These are phyloP conservation scores for Diorhabda elongata DNA, from an alignment of 1,140 invertebrate genomes.

Conservation along the genomic window DNA sequence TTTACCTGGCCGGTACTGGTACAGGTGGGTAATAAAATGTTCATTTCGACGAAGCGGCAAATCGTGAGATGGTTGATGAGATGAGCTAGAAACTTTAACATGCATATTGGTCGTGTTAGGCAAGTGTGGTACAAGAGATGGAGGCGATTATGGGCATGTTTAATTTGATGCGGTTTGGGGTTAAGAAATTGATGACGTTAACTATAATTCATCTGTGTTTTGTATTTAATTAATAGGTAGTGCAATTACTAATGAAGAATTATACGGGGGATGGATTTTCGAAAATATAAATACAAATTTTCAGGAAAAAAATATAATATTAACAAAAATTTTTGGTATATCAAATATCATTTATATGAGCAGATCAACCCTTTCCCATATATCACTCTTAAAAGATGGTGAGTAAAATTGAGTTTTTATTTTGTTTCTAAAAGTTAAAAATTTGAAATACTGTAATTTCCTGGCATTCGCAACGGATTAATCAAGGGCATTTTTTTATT, in stretches of 20 bases:
- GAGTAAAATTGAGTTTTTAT: too few species aligned
- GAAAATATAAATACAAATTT: background rate
- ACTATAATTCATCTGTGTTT: background rate
- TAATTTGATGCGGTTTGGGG: constrained; percentile 1
- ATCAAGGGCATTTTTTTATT: too few species aligned
- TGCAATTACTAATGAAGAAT: background rate
- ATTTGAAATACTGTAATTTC: too few species aligned
- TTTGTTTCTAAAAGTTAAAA: too few species aligned
- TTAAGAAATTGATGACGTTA: constrained; percentile 6
- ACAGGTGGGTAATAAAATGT: constrained; percentile 28
- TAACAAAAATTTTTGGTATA: too few species aligned
- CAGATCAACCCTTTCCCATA: too few species aligned
- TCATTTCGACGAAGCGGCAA: constrained; percentile 24
- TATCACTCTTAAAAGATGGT: too few species aligned
- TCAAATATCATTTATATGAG: too few species aligned
- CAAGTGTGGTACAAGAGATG: constrained; percentile 1
- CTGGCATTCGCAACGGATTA: too few species aligned
- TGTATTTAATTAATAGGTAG: background rate
- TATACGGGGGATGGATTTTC: background rate
- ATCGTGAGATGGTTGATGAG: background rate
- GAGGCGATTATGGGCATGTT: background rate
- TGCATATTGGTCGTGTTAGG: background rate
- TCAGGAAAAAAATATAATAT: too few species aligned
- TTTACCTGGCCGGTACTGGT: constrained; percentile 31
- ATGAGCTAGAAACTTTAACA: background rate